phyloP scores from a whole-genome alignment of 2,113 vertebrate species.

The Mus pahari region DNA sequence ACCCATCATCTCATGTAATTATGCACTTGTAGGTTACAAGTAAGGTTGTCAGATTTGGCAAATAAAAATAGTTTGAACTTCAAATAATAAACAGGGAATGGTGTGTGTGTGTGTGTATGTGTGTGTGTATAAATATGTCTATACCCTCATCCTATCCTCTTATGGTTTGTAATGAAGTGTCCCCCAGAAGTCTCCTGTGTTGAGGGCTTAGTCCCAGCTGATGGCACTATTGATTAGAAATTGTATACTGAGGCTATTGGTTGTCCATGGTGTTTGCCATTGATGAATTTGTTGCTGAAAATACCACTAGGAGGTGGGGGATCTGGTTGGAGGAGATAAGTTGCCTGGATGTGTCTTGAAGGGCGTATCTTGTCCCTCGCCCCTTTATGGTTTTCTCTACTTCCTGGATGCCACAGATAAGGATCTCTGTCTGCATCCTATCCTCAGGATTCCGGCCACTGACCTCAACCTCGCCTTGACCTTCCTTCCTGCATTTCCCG shows the following conservation, averaged over 20 bases:
- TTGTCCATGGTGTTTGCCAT: not conserved
- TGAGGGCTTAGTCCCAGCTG: not conserved
- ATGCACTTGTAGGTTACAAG: not conserved
- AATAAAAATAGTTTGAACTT: slow-evolving; percentile 21
- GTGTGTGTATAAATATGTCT: not conserved
- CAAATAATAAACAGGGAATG: slow-evolving; percentile 5
- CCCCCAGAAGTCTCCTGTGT: not conserved
- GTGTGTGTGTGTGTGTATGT: not conserved
- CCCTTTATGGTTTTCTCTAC: not conserved
- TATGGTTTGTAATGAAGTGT: not conserved
- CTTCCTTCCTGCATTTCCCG: not conserved
- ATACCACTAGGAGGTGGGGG: not conserved
- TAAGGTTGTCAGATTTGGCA: not conserved
- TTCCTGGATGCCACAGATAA: not conserved
- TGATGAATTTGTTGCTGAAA: not conserved
- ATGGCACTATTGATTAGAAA: not conserved
- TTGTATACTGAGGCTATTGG: not conserved
- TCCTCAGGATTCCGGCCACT: not conserved
- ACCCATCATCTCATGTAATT: accelerated
- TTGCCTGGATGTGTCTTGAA: not conserved
- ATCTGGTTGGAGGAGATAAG: not conserved
- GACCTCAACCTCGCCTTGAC: not conserved
- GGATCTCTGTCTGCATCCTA: not conserved
- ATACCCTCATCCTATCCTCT: not conserved
- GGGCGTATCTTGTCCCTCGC: not conserved